Evolutionary conservation across 2,888 invertebrate species (phyloP).

Genomic region (Sphecodes monilicornis): DNA sequence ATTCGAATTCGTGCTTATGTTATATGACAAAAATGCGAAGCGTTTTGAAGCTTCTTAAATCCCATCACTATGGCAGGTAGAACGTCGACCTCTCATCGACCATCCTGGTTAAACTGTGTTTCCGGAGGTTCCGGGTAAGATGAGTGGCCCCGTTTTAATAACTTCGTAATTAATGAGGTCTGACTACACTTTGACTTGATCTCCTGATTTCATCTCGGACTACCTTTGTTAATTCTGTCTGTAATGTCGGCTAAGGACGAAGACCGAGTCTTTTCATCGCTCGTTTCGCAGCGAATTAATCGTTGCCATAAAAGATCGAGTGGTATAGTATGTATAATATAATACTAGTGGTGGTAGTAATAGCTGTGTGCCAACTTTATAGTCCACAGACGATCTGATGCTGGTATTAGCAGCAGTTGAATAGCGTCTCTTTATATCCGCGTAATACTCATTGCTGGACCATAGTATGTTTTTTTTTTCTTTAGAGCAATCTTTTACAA

Average conservation of each 20-base stretch:
- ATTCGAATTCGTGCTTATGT: too few species aligned
- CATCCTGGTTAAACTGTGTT: neutral
- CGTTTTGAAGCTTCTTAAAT: too few species aligned
- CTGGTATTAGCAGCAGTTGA: too few species aligned
- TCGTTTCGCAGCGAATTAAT: neutral
- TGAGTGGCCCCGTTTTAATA: neutral
- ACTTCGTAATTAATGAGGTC: slow-evolving; percentile 12
- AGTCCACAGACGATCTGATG: too few species aligned
- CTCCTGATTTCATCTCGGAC: neutral
- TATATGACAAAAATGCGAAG: too few species aligned
- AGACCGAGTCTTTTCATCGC: neutral
- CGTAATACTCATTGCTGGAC: too few species aligned
- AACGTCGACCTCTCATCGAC: slow-evolving; percentile 4
- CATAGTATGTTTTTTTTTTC: too few species aligned
- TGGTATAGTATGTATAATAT: neutral
- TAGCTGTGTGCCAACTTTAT: too few species aligned
- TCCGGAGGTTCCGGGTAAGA: neutral
- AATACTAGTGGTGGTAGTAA: too few species aligned
- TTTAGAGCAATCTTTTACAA: too few species aligned
- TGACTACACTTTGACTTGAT: neutral
- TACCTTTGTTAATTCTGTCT: neutral
- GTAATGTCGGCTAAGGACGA: neutral
- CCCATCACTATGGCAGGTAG: neutral
- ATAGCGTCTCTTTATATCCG: too few species aligned
- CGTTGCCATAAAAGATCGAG: neutral